Evolutionary conservation across 1,140 invertebrate genomes (phyloP).

Genomic region (Atta texana): DNA sequence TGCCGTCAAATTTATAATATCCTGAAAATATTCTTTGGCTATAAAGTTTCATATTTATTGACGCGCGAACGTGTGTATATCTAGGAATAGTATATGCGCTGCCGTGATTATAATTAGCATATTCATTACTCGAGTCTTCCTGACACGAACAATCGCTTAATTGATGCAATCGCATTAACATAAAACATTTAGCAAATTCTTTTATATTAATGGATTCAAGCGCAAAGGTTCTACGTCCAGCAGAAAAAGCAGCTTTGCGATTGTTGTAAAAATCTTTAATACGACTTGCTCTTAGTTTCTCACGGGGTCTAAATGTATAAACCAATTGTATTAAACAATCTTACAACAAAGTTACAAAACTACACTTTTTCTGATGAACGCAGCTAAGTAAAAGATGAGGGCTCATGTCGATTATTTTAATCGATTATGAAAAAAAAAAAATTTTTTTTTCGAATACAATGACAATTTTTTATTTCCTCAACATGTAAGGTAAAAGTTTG

Average conservation of each 20-base stretch:
- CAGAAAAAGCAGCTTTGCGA: too few relatives aligned
- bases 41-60: constrained; percentile 33
- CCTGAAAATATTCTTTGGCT: constrained; percentile 6
- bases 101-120: constrained; percentile 37
- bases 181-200: constrained; percentile 10
- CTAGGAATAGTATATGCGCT: background rate
- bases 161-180: constrained; percentile 21
- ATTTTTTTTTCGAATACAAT: constrained; percentile 6
- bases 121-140: constrained; percentile 26
- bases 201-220: background rate
- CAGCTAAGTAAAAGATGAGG: background rate
- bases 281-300: too few relatives aligned
- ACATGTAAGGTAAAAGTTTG: constrained; percentile 26
- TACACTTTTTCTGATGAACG: too few relatives aligned
- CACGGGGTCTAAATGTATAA: too few relatives aligned
- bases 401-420: background rate
- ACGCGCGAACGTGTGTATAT: background rate
- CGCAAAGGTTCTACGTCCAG: background rate
- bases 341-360: too few relatives aligned
- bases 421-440: background rate
- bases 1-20: constrained; percentile 37
- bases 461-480: background rate
- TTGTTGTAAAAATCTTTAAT: too few relatives aligned
- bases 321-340: too few relatives aligned
- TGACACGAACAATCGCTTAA: constrained; percentile 35